These are phyloP conservation scores for Eledona agricola DNA, from an alignment of 2,888 invertebrate genomes.

Conservation along the genomic window DNA sequence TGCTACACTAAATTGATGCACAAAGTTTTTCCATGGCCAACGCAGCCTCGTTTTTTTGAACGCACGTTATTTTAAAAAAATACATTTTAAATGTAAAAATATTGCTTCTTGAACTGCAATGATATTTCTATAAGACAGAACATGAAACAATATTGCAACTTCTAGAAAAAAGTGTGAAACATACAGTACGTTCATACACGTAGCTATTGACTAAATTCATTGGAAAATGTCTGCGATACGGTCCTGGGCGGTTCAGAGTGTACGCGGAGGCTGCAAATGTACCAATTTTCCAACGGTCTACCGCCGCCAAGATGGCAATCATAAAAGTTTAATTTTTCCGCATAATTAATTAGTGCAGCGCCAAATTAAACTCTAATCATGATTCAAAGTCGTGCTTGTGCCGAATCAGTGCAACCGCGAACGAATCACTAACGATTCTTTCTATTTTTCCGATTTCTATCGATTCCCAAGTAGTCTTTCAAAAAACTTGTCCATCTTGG, in stretches of 20 bases:
- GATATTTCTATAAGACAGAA: too few species aligned
- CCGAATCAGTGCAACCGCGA: slow-evolving; percentile 16
- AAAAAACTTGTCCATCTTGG: slow-evolving; percentile 52
- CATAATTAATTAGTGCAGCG: slow-evolving; percentile 40
- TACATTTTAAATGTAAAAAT: too few species aligned
- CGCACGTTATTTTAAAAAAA: too few species aligned
- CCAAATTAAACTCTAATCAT: slow-evolving; percentile 13
- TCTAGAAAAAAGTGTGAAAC: too few species aligned
- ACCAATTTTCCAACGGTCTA: slow-evolving; percentile 55
- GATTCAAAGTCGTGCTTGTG: slow-evolving; percentile 25
- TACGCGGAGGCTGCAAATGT: slow-evolving; percentile 54
- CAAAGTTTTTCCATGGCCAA: too few species aligned
- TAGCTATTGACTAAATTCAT: neutral
- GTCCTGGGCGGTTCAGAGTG: slow-evolving; percentile 40
- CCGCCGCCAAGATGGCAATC: slow-evolving; percentile 58
- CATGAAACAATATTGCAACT: too few species aligned
- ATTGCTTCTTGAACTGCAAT: too few species aligned
- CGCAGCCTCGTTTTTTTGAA: too few species aligned
- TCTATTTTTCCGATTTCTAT: slow-evolving; percentile 27
- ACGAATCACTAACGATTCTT: slow-evolving; percentile 10
- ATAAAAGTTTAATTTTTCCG: slow-evolving; percentile 51
- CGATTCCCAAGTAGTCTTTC: slow-evolving; percentile 28
- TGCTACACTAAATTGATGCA: too few species aligned
- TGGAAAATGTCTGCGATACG: slow-evolving; percentile 11
- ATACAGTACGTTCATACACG: too few species aligned